Base-by-base conservation (phyloP, 2,113 vertebrate genomes). In the Cyprinodon tularosa region DNA sequence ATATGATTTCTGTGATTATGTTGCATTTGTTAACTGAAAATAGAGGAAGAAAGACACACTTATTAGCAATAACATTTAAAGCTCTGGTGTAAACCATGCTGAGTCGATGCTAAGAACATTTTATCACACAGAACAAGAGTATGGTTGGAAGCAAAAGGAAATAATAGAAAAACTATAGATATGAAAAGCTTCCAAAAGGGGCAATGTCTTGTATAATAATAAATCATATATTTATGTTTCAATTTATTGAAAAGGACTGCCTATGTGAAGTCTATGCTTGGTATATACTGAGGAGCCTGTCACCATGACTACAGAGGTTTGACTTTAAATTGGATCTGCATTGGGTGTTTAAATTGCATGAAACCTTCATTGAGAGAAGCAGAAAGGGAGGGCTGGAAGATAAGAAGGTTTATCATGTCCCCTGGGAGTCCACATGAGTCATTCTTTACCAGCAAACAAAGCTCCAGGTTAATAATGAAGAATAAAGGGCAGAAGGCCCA, bases 371-470 rank as follows among this genome's bases (percentile, higher is more conserved):
- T 38, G 40, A 66, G 66, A 62, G 15, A 63, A 42, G 4, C 53
- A 73, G 42, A 39, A 20, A 68, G 63, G 47, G 15, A 69, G 47
- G 3, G 59, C 61, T 9, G 69, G 45, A n/a, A 68, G 77, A 85
- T 85, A 66, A 84, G 71, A 72, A 64, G 78, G 3, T 80, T 72
- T 82, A 70, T 77, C 4, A 1, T 38, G 47, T 77, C 73, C 71
- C 80, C 68, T 63, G 80, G 63, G 78, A 82, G 76, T 45, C 22
- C 17, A 42, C 17, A 74, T 66, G 71, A 82, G 38, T 77, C 74
- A 44, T 48, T 44, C 80, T 72, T 71, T 74, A 62, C 45, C 48
- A 53, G 37, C 37, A 68, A 71, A 78, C 50, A 72, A 74, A 80
- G 73, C 74, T 1, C 14, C 75, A 81, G 60, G 72, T 78, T 75